These are phyloP conservation scores for Eupeodes latifasciatus DNA, from an alignment of 2,888 invertebrate genomes.

Conservation along the genomic window DNA sequence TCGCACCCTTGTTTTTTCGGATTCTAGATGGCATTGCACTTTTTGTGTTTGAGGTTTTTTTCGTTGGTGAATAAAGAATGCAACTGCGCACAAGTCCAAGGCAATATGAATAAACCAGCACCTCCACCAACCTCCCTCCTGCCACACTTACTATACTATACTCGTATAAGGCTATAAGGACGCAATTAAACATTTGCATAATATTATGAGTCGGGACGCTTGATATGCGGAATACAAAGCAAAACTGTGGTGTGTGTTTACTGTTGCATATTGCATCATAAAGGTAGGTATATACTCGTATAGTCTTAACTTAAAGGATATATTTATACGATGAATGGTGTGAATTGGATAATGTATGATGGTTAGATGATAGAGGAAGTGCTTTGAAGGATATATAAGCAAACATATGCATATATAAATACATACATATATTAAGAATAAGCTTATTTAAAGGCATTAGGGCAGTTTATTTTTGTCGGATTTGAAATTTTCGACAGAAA, in stretches of 20 bases:
- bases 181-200: constrained; percentile 66
- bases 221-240: constrained; percentile 22
- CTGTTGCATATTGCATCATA: constrained; percentile 1
- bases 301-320: not conserved
- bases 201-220: constrained; percentile 32
- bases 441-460: constrained; percentile 11
- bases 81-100: constrained; percentile 57
- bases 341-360: constrained; percentile 41
- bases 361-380: constrained; percentile 3
- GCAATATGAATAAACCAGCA: constrained; percentile 1
- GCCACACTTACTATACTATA: constrained; percentile 11
- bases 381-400: not conserved
- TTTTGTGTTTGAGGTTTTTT: constrained; percentile 38
- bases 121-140: not conserved
- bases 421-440: constrained; percentile 16
- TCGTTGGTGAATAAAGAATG: constrained; percentile 22
- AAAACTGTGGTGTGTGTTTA: constrained; percentile 15
- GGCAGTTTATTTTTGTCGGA: not conserved
- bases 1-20: constrained; percentile 10
- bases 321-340: not conserved
- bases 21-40: constrained; percentile 54
- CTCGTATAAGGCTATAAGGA: constrained; percentile 34
- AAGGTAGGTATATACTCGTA: not conserved
- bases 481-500: no score
- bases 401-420: no score